These are phyloP conservation scores for Microchrysa polita DNA, from an alignment of 2,888 invertebrate genomes.

Conservation along the genomic window DNA sequence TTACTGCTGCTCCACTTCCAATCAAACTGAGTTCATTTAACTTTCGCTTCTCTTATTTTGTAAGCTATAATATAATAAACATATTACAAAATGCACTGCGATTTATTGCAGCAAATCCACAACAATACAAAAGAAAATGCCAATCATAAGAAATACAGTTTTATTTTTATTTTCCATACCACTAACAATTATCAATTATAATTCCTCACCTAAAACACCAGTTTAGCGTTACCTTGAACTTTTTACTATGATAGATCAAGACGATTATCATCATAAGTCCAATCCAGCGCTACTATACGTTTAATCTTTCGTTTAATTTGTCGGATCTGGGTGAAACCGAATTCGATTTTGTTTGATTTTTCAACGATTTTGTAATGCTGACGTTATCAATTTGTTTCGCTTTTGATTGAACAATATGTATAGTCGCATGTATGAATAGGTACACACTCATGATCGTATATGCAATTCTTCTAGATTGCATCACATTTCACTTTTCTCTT, in stretches of 20 bases:
- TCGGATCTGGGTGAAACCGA: not conserved
- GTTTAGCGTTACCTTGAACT: not conserved
- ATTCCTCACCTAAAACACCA: not conserved
- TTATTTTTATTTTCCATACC: not conserved
- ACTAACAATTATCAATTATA: not conserved
- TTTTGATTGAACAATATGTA: not conserved
- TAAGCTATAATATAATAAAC: too few species aligned
- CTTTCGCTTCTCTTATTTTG: too few species aligned
- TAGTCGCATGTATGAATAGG: not conserved
- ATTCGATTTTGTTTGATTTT: not conserved
- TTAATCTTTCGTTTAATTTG: not conserved
- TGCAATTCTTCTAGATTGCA: not conserved
- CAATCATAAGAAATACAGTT: conserved; percentile 1
- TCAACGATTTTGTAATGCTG: conserved; percentile 2
- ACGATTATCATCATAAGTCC: conserved; percentile 3
- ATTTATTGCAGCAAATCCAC: not conserved
- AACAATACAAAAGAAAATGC: not conserved
- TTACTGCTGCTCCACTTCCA: too few species aligned
- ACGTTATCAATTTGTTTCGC: not conserved
- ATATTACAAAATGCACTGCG: not conserved
- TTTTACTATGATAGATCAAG: not conserved
- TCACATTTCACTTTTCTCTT: not conserved
- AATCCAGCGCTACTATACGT: not conserved
- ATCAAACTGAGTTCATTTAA: too few species aligned
- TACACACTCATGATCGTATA: too few species aligned